Percentiles rank a stretch among this genome's conserved stretches.
Evolutionary conservation across 1,140 invertebrate genomes (phyloP).

Genomic region (Drosophila saltans): DNA sequence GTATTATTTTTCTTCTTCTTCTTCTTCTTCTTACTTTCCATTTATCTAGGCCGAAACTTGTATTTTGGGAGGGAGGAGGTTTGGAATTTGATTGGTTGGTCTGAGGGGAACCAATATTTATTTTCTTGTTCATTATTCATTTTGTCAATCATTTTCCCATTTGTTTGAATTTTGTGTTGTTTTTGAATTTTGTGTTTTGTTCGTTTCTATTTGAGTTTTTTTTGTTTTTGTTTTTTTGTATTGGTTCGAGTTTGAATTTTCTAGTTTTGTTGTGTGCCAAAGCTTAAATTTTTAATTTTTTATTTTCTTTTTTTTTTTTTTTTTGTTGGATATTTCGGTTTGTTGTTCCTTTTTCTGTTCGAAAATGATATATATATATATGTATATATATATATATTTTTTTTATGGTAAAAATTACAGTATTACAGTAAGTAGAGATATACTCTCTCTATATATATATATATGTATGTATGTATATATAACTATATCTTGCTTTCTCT

Average conservation of each 20-base stretch:
- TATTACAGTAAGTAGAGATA: constrained; percentile 59
- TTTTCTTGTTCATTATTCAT: too few species aligned
- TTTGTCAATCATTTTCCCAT: background rate
- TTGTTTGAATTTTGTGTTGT: constrained; percentile 44
- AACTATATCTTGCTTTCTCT: background rate
- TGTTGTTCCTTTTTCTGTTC: constrained; percentile 30
- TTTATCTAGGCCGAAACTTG: constrained; percentile 65
- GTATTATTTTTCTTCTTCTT: too few species aligned
- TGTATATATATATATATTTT: constrained; percentile 21
- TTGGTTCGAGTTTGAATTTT: constrained; percentile 15
- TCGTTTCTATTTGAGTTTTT: constrained; percentile 28
- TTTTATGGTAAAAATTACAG: constrained; percentile 9
- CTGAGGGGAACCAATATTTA: too few species aligned
- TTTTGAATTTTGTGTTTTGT: constrained; percentile 20
- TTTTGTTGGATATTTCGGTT: constrained; percentile 17
- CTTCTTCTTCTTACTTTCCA: constrained; percentile 5
- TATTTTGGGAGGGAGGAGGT: constrained; percentile 32
- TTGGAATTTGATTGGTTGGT: constrained; percentile 1
- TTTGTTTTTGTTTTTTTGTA: constrained; percentile 18
- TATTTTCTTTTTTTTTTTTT: constrained; percentile 35
- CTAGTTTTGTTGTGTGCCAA: constrained; percentile 67
- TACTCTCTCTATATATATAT: constrained; percentile 30
- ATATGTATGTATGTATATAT: constrained; percentile 35
- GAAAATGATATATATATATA: constrained; percentile 42
- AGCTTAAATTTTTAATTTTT: constrained; percentile 47